Percentiles rank a stretch among this genome's conserved stretches.
Evolutionary conservation across 2,797 vertebrate species (phyloP).

Genomic region (Diplodus sargus): DNA sequence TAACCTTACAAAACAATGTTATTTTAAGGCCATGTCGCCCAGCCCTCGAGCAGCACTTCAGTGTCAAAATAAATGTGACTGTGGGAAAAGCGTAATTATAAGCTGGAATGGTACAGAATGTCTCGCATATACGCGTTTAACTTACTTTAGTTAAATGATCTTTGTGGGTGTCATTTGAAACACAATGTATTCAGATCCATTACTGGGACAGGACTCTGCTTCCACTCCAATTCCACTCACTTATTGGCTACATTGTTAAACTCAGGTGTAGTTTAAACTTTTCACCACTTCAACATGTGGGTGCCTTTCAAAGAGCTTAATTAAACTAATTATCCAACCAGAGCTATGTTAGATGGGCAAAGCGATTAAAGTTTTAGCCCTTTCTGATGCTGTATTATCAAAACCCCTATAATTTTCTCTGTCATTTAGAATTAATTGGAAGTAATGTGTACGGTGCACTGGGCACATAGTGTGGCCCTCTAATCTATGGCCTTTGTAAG

Average conservation of each 20-base stretch:
- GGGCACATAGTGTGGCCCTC: slow-evolving; percentile 91
- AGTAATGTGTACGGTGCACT: slow-evolving; percentile 95
- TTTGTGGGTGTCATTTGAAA: background rate
- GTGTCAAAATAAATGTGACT: background rate
- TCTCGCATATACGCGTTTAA: background rate
- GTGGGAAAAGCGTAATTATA: background rate
- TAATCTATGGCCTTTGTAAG: slow-evolving; percentile 93
- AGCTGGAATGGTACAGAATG: background rate
- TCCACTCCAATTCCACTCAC: slow-evolving; percentile 30
- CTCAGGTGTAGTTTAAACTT: slow-evolving; percentile 78
- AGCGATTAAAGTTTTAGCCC: slow-evolving; percentile 82
- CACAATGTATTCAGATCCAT: background rate
- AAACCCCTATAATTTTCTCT: slow-evolving; percentile 89
- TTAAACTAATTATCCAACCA: slow-evolving; percentile 88
- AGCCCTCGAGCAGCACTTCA: too few relatives aligned
- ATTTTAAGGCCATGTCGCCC: too few relatives aligned
- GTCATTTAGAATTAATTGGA: slow-evolving; percentile 97
- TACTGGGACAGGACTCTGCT: background rate
- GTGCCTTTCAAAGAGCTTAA: slow-evolving; percentile 81
- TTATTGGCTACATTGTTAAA: slow-evolving; percentile 63
- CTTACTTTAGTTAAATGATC: background rate
- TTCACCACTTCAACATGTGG: slow-evolving; percentile 45
- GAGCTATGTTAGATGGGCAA: slow-evolving; percentile 76
- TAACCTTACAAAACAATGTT: too few relatives aligned
- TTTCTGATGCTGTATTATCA: slow-evolving; percentile 86